These are phyloP conservation scores for Xenopus tropicalis DNA, from an alignment of 2,113 vertebrate species.

Conservation along the genomic window UCB_Xtro_10.0 CM004450.2:113753501-113754000, in stretches of 20 bases:
- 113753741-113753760: conserved; percentile 16
- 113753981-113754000: conserved; percentile 1
- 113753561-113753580: too few relatives aligned
- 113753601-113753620: too few relatives aligned
- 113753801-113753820: conserved; percentile 80
- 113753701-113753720: background rate
- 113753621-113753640: too few relatives aligned
- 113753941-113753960: conserved; percentile 23
- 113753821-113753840: conserved; percentile 77
- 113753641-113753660: too few relatives aligned
- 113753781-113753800: conserved; percentile 79
- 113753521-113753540: too few relatives aligned
- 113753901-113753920: conserved; percentile 90
- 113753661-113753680: too few relatives aligned
- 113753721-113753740: background rate
- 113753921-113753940: conserved; percentile 58
- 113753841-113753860: conserved; percentile 98
- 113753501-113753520: too few relatives aligned
- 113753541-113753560: too few relatives aligned
- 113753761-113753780: conserved; percentile 67
- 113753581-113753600: too few relatives aligned
- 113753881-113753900: conserved; percentile 92
- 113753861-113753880: conserved; percentile 97
- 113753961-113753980: background rate
- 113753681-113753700: background rate